Base-by-base conservation (phyloP, 2,113 vertebrate genomes). In the Miniopterus natalensis region DNA sequence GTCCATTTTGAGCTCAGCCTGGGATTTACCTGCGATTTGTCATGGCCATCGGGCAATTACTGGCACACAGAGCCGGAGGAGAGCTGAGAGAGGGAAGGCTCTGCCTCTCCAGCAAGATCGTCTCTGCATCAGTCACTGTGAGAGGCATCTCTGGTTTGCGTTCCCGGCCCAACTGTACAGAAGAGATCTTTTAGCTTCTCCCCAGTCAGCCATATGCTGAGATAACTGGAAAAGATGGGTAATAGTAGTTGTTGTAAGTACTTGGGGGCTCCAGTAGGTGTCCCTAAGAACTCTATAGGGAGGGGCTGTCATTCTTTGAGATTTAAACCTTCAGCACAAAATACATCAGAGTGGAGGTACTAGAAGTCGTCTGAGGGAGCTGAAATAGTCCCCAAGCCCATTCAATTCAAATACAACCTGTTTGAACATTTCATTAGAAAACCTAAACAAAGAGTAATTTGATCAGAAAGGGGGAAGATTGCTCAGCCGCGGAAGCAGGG, bases 1-100 rank as follows among this genome's bases (percentile, higher is more conserved):
- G 83, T 95, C 91, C 94, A 95, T 97, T 97, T 93, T 96, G 94
- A 96, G 79, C 92, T 93, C 71, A 92, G 88, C 63, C 84, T 74
- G 78, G 88, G 77, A 90, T 96, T 95, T 95, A 74, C 80, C 84
- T 89, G 81, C 0, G 21, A 97, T 97, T 95, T 96, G 74, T 97
- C 96, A 92, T 1, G 89, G 81, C 29, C 73, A 20, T 36, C 0
- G 5, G 70, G 59, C 59, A 57, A 45, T 96, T 84, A 84, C 83
- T 93, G 85, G 90, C 91, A 78, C 49, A 10, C 8, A n/a, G 23
- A 55, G 59, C 59, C 0, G 10, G 40, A 84, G 65, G 85, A 81
- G 74, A 36, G 18, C 61, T 45, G 74, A 66, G 55, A 10, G 51
- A 74, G 51, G 65, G 36, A 57, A 81, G 40, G 51, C 45, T 4